phyloP scores from a whole-genome alignment of 2,797 vertebrate species.

The Notoglanidium macrostoma region DNA sequence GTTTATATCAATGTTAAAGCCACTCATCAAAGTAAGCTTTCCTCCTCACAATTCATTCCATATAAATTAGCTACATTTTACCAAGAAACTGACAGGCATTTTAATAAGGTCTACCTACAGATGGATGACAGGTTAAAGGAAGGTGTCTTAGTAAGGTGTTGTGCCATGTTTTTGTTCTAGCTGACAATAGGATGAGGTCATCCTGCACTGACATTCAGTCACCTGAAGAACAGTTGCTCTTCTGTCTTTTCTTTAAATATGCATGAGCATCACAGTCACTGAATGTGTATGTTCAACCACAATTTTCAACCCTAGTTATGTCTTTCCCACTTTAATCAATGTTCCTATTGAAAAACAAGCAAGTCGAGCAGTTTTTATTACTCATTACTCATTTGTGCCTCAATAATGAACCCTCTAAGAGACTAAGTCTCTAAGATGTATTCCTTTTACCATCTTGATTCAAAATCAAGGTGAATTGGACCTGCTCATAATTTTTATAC shows the following conservation, averaged over 20 bases:
- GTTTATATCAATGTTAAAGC: not conserved
- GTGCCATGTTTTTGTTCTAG: not conserved
- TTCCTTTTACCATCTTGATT: not conserved
- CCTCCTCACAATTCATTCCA: not conserved
- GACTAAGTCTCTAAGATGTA: not conserved
- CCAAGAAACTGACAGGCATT: not conserved
- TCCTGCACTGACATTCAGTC: not conserved
- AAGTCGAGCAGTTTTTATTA: not conserved
- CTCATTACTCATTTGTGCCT: not conserved
- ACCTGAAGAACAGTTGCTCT: not conserved
- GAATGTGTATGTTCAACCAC: not conserved
- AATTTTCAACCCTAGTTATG: not conserved
- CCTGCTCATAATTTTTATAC: not conserved
- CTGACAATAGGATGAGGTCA: not conserved
- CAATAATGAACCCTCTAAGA: not conserved
- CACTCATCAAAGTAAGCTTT: not conserved
- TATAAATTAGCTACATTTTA: slow-evolving; percentile 4
- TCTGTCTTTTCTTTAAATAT: not conserved
- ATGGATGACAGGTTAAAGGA: not conserved
- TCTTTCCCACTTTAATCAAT: not conserved
- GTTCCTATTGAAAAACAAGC: not conserved
- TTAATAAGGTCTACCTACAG: not conserved
- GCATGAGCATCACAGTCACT: not conserved
- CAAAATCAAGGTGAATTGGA: not conserved
- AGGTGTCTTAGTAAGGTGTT: not conserved